Evolutionary conservation across 2,113 vertebrate genomes (phyloP).

Genomic region (Rhea americana): DNA sequence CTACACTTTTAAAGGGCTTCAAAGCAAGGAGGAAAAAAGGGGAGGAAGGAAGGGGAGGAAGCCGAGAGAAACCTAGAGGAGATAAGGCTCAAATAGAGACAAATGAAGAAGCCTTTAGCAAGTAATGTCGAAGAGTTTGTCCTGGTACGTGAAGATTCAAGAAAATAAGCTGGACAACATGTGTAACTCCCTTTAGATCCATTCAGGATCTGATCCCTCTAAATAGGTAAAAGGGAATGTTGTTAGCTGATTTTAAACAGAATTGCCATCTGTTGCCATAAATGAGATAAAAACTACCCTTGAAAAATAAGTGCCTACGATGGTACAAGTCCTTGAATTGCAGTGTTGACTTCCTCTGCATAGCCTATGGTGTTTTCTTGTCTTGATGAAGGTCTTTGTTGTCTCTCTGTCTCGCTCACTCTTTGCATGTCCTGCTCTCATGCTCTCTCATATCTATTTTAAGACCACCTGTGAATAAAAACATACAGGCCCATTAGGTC

Average conservation of each 20-base stretch:
- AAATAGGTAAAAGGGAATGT: background rate
- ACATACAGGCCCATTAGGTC: background rate
- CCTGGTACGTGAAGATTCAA: background rate
- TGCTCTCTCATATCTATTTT: background rate
- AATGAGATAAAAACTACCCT: background rate
- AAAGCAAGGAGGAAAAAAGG: background rate
- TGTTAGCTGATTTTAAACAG: background rate
- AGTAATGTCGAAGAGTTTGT: background rate
- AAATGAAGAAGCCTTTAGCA: background rate
- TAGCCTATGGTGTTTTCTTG: background rate
- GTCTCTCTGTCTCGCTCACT: no score
- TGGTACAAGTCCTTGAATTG: background rate
- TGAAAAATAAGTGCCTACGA: background rate
- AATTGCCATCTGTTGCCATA: background rate
- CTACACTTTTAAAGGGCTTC: background rate
- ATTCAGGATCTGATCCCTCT: background rate
- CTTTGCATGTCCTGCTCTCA: no score
- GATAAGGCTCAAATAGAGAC: background rate
- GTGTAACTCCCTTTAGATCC: background rate
- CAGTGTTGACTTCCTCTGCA: background rate
- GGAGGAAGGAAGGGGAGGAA: fast-evolving
- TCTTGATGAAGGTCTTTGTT: background rate
- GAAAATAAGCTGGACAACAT: background rate
- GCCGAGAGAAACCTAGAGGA: background rate
- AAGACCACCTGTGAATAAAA: background rate